Evolutionary conservation across 2,888 invertebrate species (phyloP), one percentile per base, ranked within the genome.

Genomic region (Cryptops parisi): DNA sequence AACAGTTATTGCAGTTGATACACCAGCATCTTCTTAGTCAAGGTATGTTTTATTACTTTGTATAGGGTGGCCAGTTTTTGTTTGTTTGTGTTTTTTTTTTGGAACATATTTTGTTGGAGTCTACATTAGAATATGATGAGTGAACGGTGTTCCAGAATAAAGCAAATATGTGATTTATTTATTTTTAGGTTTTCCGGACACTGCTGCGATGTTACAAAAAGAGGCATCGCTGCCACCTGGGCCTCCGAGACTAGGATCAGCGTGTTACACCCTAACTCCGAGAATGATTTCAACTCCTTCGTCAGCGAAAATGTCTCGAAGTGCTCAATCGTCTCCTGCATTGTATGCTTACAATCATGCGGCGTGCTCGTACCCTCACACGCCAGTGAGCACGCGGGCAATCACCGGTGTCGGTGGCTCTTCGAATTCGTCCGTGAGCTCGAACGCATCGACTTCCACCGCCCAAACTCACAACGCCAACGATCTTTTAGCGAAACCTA

Each of bases 1-100:
- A 84, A 44, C 94, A 98, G 68, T 73, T 98, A 33, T 78, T 91
- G 60, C 88, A 91, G 67, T 73, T 98, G 12, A 91, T 98, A 46
- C 81, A 88, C 64, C 83, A 87, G 54, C 93, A 96, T 72, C 74
- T 97, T 51, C 66, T 78, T 27, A 77, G 79, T 2, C 81, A 86
- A 62, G 93, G 72, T 67, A 33, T 33, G 33, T 33, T 9, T 33
- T 15, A 33, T 33, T 33, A 33, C 6, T 33, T 9, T 15, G 15
- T 15, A 33, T 33, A 15, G 33, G 33, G 33, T 33, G 15, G 6
- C 33, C 15, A 33, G 15, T 33, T 33, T 33, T 15, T n/a, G n/a
- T n/a, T n/a, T n/a, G n/a, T n/a, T n/a, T n/a, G n/a, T n/a, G n/a
- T n/a, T n/a, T n/a, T n/a, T n/a, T n/a, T n/a, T n/a, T n/a, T n/a